These are phyloP conservation scores for Toxotes jaculatrix DNA, from an alignment of 2,113 vertebrate species.

Conservation along the genomic window DNA sequence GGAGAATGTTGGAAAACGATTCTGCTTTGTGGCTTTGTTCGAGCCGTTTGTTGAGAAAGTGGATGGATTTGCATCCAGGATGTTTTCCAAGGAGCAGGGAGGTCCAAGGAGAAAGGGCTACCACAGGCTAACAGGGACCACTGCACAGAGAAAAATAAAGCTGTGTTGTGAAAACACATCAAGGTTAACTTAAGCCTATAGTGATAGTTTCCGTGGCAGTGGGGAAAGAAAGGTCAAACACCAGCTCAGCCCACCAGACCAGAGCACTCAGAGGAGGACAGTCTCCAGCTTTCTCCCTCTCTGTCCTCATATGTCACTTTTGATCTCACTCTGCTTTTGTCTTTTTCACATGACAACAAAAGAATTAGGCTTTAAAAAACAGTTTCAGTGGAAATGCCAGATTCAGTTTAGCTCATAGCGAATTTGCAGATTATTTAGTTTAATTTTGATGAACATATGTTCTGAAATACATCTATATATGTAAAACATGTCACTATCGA, in stretches of 20 bases:
- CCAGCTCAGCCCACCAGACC: conserved; percentile 4
- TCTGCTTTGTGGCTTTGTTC: not conserved
- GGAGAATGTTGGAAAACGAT: not conserved
- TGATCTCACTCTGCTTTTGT: not conserved
- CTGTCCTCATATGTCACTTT: not conserved
- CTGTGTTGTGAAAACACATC: conserved; percentile 78
- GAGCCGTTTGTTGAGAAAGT: not conserved
- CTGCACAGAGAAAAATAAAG: conserved; percentile 46
- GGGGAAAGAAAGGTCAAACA: conserved; percentile 56
- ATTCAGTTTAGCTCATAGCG: too few relatives aligned
- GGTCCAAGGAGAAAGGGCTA: conserved; percentile 32
- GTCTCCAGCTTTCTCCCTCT: too few relatives aligned
- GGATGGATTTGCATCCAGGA: conserved; percentile 53
- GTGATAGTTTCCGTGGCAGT: conserved; percentile 75
- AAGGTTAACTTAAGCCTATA: conserved; percentile 74
- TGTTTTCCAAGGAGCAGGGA: conserved; percentile 35
- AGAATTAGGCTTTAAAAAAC: too few relatives aligned
- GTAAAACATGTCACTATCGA: too few relatives aligned
- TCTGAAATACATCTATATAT: too few relatives aligned
- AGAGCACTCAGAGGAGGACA: not conserved
- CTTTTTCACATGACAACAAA: not conserved
- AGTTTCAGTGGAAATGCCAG: too few relatives aligned
- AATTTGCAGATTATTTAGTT: not conserved
- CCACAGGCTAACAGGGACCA: not conserved
- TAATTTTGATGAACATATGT: not conserved